Evolutionary conservation across 2,888 invertebrate genomes (phyloP).

Genomic region (Amiota minor): DNA sequence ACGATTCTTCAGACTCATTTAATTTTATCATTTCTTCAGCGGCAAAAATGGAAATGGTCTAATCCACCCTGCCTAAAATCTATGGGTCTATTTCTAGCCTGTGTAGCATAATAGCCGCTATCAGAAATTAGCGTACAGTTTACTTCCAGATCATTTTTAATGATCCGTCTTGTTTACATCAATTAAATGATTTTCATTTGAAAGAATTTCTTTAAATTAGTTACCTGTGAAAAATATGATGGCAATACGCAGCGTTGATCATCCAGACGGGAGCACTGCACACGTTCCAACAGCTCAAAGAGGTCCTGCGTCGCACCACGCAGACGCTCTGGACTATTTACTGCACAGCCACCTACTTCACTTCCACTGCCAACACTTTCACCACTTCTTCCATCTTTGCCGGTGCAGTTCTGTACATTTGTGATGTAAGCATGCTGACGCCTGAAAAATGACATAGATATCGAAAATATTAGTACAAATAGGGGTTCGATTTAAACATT

Average conservation of each 20-base stretch:
- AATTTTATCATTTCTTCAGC: too few species aligned
- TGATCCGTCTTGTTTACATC: not conserved
- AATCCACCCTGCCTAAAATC: too few species aligned
- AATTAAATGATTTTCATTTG: not conserved
- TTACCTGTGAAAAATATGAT: conserved; percentile 90
- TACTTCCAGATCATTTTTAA: too few species aligned
- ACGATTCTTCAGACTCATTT: too few species aligned
- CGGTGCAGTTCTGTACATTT: conserved; percentile 57
- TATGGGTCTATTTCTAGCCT: too few species aligned
- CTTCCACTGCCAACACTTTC: conserved; percentile 44
- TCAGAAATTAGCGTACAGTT: too few species aligned
- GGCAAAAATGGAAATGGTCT: too few species aligned
- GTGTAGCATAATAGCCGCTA: too few species aligned
- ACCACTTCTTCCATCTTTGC: conserved; percentile 43
- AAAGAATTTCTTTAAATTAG: conserved; percentile 49
- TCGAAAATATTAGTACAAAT: too few species aligned
- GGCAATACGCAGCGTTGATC: conserved; percentile 98
- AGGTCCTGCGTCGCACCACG: conserved; percentile 81
- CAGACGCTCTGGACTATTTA: conserved; percentile 74
- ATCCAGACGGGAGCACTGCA: conserved; percentile 94
- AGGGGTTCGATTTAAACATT: too few species aligned
- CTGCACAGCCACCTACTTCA: conserved; percentile 59
- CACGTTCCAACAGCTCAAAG: conserved; percentile 93
- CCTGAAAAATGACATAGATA: conserved; percentile 73
- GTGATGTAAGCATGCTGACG: conserved; percentile 78